These are phyloP conservation scores for Gymnarchus niloticus DNA, from an alignment of 2,113 vertebrate species.

Conservation along the genomic window DNA sequence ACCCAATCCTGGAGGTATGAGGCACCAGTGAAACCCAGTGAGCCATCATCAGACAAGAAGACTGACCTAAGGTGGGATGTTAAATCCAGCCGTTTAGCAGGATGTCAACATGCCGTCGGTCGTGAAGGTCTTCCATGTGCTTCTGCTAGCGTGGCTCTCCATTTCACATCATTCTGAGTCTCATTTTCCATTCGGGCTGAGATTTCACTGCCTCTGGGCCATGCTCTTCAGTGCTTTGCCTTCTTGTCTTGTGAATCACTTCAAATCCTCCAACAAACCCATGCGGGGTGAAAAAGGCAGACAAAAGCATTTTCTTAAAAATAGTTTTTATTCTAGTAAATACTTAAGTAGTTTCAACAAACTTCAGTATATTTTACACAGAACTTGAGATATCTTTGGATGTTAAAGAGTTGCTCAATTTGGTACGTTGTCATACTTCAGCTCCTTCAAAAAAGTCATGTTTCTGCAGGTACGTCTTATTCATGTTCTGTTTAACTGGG, in stretches of 20 bases:
- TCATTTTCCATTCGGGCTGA: no score
- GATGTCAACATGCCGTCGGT: not conserved
- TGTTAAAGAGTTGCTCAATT: constrained; percentile 50
- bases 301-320: not conserved
- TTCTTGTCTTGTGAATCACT: constrained; percentile 37
- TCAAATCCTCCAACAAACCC: constrained; percentile 22
- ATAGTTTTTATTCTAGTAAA: constrained; percentile 3
- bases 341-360: not conserved
- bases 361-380: not conserved
- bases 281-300: constrained; percentile 6
- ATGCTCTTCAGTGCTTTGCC: constrained; percentile 28
- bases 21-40: not conserved
- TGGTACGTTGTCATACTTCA: constrained; percentile 52
- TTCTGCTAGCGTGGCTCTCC: constrained; percentile 28
- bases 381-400: constrained; percentile 31
- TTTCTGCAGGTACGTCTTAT: constrained; percentile 41
- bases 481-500: constrained; percentile 33
- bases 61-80: not conserved
- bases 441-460: constrained; percentile 44
- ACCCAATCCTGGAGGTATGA: no score
- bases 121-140: not conserved
- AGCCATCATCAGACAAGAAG: not conserved
- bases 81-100: not conserved
- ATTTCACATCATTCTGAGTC: constrained; percentile 52
- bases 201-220: constrained; percentile 55